Base-by-base conservation (phyloP, 1,140 invertebrate genomes). In the Diabrotica virgifera region DNA sequence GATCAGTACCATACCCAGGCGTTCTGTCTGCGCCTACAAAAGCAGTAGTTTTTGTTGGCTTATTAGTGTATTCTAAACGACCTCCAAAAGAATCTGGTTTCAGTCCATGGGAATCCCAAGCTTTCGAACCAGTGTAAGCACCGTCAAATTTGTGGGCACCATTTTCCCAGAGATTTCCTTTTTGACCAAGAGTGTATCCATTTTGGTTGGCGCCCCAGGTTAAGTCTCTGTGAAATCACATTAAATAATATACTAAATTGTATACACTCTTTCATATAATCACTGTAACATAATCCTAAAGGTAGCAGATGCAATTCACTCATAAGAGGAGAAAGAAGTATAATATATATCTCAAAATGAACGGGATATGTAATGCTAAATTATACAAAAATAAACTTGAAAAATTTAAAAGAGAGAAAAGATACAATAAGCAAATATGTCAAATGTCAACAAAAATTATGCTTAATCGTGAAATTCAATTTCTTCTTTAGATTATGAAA, bases 191-290 rank as follows among this genome's bases (percentile, higher is more conserved):
- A 8, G 0, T 10, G 40, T 46, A 46, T 10, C 40, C 40, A 6
- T 8, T n/a, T 46, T 3, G 40, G n/a, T 46, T 46, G 8, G 40
- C 5, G 5, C 40, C 40, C 40, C 40, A 46, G 8, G 40, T 46
- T 46, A 46, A 46, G 40, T 46, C 3, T 46, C 40, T 46, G 40
- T 5, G 6, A 46, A 46, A 46, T 10, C 3, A 4, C 4, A 24
- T 24, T 24, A 1, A 24, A 24, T 24, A 24, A 24, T 24, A 24
- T 24, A 62, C 67, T 63, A 64, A 66, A 52, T 36, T 61, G 58
- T 66, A 52, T 36, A 51, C 52, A 24, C 24, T 24, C 1, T 24
- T 24, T 24, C 1, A 4, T 24, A 24, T 24, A 24, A 24, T 24
- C 24, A 24, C 24, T 24, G 4, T 24, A 24, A 24, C n/a, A n/a